Evolutionary conservation across 2,888 invertebrate species (phyloP).

Genomic region (Tolmerus cingulatus): DNA sequence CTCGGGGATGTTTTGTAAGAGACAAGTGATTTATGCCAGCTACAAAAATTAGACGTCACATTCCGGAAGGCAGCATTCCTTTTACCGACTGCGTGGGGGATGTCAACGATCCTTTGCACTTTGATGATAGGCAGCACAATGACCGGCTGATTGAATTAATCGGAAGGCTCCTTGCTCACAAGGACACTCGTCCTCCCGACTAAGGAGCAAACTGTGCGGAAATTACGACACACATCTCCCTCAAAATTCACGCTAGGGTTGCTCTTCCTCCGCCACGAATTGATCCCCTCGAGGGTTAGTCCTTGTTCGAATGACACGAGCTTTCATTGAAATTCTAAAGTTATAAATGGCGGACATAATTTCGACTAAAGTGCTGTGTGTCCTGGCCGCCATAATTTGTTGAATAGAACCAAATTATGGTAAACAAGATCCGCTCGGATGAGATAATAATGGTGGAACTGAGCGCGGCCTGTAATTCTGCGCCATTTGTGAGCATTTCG

Average conservation of each 20-base stretch:
- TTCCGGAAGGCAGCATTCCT: conserved; percentile 1
- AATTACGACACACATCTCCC: conserved; percentile 25
- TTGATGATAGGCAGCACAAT: conserved; percentile 16
- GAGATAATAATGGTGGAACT: background rate
- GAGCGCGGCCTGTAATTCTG: background rate
- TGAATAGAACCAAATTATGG: conserved; percentile 16
- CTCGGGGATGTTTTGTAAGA: background rate
- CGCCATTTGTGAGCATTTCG: background rate
- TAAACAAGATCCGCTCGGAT: conserved; percentile 2
- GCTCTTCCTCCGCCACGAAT: background rate
- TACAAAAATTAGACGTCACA: conserved; percentile 18
- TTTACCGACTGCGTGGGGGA: background rate
- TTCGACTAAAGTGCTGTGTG: conserved; percentile 13
- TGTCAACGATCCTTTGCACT: background rate
- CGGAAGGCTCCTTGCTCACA: conserved; percentile 7
- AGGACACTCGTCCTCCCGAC: conserved; percentile 2
- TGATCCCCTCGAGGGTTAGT: background rate
- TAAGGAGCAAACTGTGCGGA: conserved; percentile 27
- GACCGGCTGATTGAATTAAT: conserved; percentile 28
- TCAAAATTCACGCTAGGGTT: conserved; percentile 12
- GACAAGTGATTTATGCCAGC: conserved; percentile 16
- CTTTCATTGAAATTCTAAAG: conserved; percentile 29
- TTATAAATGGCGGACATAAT: conserved; percentile 22
- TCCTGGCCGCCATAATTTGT: background rate
- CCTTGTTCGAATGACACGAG: background rate